Evolutionary conservation across 2,888 invertebrate species (phyloP), one percentile per base, ranked within the genome.

Genomic region (Cerastis rubricosa): DNA sequence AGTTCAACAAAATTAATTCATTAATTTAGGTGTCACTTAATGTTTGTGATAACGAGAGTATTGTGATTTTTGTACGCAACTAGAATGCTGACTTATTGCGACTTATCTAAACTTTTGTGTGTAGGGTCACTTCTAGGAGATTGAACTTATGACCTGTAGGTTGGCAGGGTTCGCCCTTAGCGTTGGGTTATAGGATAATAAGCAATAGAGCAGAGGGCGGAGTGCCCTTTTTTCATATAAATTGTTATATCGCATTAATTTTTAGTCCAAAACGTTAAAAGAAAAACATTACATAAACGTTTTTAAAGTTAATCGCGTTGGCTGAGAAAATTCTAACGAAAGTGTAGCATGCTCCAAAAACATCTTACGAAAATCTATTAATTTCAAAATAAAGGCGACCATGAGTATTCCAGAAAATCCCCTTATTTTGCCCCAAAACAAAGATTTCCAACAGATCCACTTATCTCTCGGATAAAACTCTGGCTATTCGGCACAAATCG

Each of bases 401-500:
- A 45, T 61, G 78, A 45, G 49, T 64, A 71, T 69, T 29, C 25
- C 14, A 35, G 40, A 0, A n/a, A 69, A 64, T 29, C 25, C 65
- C 14, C 17, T 65, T 54, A 43, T 63, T n/a, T 68, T 59, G 0
- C 19, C 22, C 40, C 5, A 35, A 47, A 29, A 71, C 45, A 57
- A 57, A 57, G 71, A 69, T 70, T 66, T 43, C 43, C 40, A 54
- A 49, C 49, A 29, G 5, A 43, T 29, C 45, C 67, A 63, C 57
- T 64, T 84, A 61, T 68, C 61, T 66, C 61, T 71, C 19, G 11
- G 45, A 63, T 70, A 63, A 75, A 73, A 74, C 22, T 65, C 51
- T 7, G 40, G 29, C 3, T n/a, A 4, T 68, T 76, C 67, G 71
- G 43, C 12, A 57, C n/a, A 61, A 63, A 51, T 72, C 71, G 71